Evolutionary conservation across 2,797 vertebrate genomes (phyloP), one percentile per base, ranked within the genome.

Genomic region (Uromys caudimaculatus): DNA sequence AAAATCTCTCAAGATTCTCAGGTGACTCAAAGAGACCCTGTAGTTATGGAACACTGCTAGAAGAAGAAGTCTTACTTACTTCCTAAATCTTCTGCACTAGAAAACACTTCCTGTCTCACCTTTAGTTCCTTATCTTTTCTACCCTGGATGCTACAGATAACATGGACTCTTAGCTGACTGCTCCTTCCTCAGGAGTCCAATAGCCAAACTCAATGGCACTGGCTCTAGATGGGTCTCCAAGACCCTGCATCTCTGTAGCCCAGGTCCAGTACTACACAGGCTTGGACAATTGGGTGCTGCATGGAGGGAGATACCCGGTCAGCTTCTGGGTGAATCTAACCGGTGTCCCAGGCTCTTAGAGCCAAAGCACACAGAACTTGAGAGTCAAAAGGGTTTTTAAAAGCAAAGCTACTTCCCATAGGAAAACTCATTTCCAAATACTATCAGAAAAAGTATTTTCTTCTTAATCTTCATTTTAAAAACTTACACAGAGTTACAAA

Each of bases 401-500:
- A 14, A 78, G 76, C 54, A 58, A 58, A 79, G 56, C 24, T 75
- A 90, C 19, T 44, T 95, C 19, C 83, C 29, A 83, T 29, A 94
- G 86, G 38, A 94, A 97, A 95, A 92, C 67, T 89, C 16, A 56
- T 85, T 95, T 90, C 94, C 93, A 94, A 93, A 54, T 52, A 88
- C 71, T 82, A 96, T 44, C 82, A 96, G 41, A 81, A 38, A 96
- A 97, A 82, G 44, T 35, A 96, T 56, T 93, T 89, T 95, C 21
- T 83, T 89, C 67, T 62, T 50, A 81, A 50, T 81, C 0, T 41
- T 79, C 67, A 85, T 56, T 50, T 87, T 38, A 71, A 52, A 97
- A 67, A 97, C 99, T 98, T 98, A 99, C 99, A 99, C 0, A 99
- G 98, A 35, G 99, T 99, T 97, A 99, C 99, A 93, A 99, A 99